Conservation (phyloP, 2,888 invertebrate genomes). For the Acronicta alni region DNA sequence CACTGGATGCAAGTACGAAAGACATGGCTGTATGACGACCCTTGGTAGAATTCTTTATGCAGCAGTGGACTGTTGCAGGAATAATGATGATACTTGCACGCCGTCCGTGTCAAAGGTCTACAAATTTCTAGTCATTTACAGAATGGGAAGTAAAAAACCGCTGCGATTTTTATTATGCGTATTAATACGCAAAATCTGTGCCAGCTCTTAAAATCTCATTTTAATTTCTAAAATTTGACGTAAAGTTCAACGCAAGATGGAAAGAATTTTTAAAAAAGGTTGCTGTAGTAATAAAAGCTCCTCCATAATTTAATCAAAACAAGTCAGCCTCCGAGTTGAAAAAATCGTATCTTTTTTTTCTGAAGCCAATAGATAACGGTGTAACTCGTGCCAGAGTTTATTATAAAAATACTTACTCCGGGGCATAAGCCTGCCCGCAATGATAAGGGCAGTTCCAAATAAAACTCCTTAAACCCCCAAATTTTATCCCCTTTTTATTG, state of each 20-base stretch:
- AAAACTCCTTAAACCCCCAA: conserved; percentile 50
- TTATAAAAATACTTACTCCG: conserved; percentile 49
- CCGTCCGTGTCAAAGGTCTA: too few species aligned
- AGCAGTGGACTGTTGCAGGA: too few species aligned
- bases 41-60: too few species aligned
- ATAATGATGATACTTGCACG: too few species aligned
- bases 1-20: too few species aligned
- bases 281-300: conserved; percentile 12
- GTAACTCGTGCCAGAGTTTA: conserved; percentile 34
- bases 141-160: too few species aligned
- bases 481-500: conserved; percentile 58
- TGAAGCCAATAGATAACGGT: conserved; percentile 49
- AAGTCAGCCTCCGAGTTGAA: conserved; percentile 44
- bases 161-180: neutral
- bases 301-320: conserved; percentile 55
- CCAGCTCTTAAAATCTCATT: conserved; percentile 39
- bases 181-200: conserved; percentile 7
- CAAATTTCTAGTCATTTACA: too few species aligned
- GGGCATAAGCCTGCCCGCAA: conserved; percentile 53
- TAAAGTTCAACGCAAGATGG: conserved; percentile 25
- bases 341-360: conserved; percentile 51
- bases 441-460: conserved; percentile 59
- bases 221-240: conserved; percentile 58
- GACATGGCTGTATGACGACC: too few species aligned
- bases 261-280: conserved; percentile 8